Conservation (phyloP, 2,888 invertebrate species). For the Lamellibrachia satsuma region DNA sequence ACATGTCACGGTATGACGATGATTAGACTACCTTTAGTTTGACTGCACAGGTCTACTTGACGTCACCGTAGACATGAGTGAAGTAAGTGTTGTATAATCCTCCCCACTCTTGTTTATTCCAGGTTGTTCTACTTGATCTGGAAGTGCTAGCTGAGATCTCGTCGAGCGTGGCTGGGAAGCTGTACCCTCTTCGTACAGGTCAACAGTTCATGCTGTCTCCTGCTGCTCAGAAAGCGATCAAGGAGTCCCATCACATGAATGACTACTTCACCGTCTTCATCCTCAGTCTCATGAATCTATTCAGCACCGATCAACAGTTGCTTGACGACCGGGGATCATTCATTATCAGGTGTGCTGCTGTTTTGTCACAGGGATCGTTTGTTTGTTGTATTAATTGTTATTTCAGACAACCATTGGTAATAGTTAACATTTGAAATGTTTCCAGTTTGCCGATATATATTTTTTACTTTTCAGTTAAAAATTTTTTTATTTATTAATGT, state of each 20-base stretch:
- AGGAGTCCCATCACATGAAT: constrained; percentile 48
- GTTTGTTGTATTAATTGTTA: not conserved
- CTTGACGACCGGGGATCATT: constrained; percentile 92
- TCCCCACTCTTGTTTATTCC: not conserved
- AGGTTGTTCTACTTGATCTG: constrained; percentile 70
- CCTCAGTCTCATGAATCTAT: constrained; percentile 82
- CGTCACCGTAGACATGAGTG: not conserved
- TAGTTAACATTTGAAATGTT: not conserved
- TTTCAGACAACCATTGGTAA: not conserved
- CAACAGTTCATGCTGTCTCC: constrained; percentile 28
- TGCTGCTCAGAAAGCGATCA: constrained; percentile 30
- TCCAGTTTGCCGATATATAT: not conserved
- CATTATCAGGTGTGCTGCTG: constrained; percentile 82
- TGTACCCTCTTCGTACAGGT: constrained; percentile 19
- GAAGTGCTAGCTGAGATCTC: constrained; percentile 84
- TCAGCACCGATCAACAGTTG: constrained; percentile 84
- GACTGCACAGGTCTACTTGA: not conserved
- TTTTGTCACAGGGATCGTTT: constrained; percentile 13
- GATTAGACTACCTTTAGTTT: no score
- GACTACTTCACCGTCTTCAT: constrained; percentile 86
- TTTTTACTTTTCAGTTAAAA: not conserved
- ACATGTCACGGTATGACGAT: no score
- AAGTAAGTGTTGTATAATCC: not conserved
- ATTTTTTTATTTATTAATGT: constrained; percentile 7
- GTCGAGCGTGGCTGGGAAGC: constrained; percentile 54